phyloP scores from a whole-genome alignment of 2,113 vertebrate species.

The Eubucco bourcierii region DNA sequence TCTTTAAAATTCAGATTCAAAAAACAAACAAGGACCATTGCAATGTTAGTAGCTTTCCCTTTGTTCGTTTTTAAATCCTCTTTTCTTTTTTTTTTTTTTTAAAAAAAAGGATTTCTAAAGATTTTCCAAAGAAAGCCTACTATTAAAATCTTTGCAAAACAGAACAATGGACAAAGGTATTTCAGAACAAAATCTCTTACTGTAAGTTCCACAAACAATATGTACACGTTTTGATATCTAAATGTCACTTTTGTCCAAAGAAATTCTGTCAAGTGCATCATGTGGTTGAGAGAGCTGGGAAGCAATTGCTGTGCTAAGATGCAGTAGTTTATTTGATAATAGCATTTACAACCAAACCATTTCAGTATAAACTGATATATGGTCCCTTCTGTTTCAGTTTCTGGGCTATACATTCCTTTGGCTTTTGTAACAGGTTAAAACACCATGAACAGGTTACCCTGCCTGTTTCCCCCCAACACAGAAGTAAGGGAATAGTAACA shows the following conservation, averaged over 20 bases:
- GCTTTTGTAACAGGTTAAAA: background rate
- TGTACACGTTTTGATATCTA: background rate
- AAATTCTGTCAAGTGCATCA: background rate
- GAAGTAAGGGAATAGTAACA: too few relatives aligned
- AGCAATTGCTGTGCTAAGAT: background rate
- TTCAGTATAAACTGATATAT: background rate
- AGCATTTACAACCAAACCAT: background rate
- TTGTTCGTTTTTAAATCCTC: rapidly evolving
- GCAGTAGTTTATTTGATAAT: background rate
- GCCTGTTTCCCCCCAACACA: too few relatives aligned
- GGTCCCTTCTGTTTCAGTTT: background rate
- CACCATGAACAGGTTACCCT: too few relatives aligned
- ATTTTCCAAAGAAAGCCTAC: too few relatives aligned
- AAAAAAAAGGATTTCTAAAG: too few relatives aligned
- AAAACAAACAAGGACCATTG: background rate
- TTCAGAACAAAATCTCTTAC: too few relatives aligned
- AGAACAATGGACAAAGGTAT: too few relatives aligned
- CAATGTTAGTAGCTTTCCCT: background rate
- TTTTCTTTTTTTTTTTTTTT: too few relatives aligned
- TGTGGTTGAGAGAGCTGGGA: background rate
- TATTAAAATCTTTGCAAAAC: too few relatives aligned
- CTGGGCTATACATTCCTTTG: background rate
- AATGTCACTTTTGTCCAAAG: background rate
- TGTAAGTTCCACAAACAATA: too few relatives aligned
- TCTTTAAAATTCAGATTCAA: background rate